A percentile compares a stretch with the other conserved stretches of the same genome.
phyloP scores from a whole-genome alignment of 2,797 vertebrate species.

The Myotis pilosus region DNA sequence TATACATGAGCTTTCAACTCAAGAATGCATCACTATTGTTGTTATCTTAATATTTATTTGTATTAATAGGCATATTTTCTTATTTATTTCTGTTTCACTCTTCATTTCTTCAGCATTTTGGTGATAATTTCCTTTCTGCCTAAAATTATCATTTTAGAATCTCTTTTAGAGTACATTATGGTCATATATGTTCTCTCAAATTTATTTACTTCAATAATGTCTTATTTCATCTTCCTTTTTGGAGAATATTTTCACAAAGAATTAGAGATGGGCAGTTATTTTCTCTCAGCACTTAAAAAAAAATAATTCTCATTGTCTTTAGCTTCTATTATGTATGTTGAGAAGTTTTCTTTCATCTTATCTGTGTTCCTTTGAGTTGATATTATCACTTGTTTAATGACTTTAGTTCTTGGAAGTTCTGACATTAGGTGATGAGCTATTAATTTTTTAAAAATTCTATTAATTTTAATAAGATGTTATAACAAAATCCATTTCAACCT shows the following conservation, averaged over 20 bases:
- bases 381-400: neutral
- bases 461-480: neutral
- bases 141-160: neutral
- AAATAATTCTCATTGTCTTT: neutral
- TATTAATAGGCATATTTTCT: neutral
- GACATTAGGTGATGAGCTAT: neutral
- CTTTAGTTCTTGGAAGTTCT: neutral
- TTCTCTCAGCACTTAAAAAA: neutral
- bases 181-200: neutral
- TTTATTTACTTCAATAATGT: neutral
- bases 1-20: neutral
- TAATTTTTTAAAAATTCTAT: neutral
- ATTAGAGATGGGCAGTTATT: neutral
- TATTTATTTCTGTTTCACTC: neutral
- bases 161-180: neutral
- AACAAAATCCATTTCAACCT: neutral
- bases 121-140: neutral
- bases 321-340: neutral
- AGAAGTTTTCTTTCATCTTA: neutral
- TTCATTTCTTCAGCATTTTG: neutral
- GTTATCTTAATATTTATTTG: neutral
- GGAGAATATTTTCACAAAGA: neutral
- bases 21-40: neutral
- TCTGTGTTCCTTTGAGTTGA: constrained; percentile 22
- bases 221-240: constrained; percentile 15